Evolutionary conservation across 2,113 vertebrate genomes (phyloP).

Genomic region (Oncorhynchus kisutch): DNA sequence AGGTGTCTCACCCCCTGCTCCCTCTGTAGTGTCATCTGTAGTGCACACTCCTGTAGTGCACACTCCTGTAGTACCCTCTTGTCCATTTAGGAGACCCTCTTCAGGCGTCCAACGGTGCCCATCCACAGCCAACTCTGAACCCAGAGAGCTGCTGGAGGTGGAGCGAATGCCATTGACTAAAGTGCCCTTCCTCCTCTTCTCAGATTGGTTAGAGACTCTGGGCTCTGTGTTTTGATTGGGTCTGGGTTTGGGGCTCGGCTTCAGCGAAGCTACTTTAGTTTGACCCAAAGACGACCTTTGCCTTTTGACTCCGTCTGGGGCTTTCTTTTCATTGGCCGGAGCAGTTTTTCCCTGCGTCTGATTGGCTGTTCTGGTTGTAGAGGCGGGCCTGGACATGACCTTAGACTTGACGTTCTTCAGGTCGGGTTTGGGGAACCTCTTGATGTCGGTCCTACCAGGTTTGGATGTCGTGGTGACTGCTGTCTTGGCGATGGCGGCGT

Average conservation of each 20-base stretch:
- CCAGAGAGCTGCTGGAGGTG: conserved; percentile 22
- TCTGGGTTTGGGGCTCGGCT: conserved; percentile 21
- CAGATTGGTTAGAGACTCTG: background rate
- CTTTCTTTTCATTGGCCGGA: conserved; percentile 33
- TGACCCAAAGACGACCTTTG: conserved; percentile 36
- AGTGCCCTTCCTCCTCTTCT: conserved; percentile 3
- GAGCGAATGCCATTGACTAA: conserved; percentile 8
- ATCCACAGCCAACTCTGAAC: conserved; percentile 27
- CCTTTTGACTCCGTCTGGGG: conserved; percentile 15
- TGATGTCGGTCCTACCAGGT: conserved; percentile 10
- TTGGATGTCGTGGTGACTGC: background rate
- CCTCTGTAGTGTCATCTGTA: no score
- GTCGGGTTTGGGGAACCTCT: conserved; percentile 43
- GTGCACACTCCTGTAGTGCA: background rate
- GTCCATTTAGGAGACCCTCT: background rate
- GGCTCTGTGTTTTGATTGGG: conserved; percentile 15
- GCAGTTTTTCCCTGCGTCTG: conserved; percentile 51
- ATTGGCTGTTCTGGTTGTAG: conserved; percentile 26
- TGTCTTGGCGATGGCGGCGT: background rate
- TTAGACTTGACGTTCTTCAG: conserved; percentile 55
- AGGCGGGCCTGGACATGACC: conserved; percentile 32
- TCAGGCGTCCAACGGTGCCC: background rate
- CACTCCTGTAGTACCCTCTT: background rate
- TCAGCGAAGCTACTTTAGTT: conserved; percentile 36
- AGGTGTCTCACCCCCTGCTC: background rate